Evolutionary conservation across 2,888 invertebrate genomes (phyloP).

Genomic region (Apomyelois bistriatella): DNA sequence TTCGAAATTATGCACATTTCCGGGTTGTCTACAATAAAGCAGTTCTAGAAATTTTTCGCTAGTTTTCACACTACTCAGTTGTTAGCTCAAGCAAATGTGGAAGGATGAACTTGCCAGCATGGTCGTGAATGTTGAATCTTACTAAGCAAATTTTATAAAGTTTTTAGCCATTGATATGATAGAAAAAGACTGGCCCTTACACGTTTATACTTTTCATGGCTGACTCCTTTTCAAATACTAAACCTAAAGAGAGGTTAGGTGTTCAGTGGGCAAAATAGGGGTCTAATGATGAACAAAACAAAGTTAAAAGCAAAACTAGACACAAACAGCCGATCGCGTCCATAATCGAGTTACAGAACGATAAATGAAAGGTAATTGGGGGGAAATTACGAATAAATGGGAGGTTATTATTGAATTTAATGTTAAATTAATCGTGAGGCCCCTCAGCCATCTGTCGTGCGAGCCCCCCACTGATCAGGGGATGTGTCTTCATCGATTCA

Average conservation of each 20-base stretch:
- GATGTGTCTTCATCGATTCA: slow-evolving; percentile 10
- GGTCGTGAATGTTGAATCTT: too few species aligned
- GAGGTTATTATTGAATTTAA: slow-evolving; percentile 79
- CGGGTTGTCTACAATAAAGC: neutral
- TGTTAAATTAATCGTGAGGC: slow-evolving; percentile 72
- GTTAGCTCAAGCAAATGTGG: too few species aligned
- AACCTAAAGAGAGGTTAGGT: too few species aligned
- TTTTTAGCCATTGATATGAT: too few species aligned
- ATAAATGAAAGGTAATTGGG: slow-evolving; percentile 77
- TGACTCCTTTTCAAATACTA: too few species aligned
- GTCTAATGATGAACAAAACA: neutral
- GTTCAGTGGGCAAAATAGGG: too few species aligned
- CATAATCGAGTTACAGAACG: slow-evolving; percentile 69
- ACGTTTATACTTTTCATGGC: too few species aligned
- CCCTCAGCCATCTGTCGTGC: slow-evolving; percentile 71
- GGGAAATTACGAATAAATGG: slow-evolving; percentile 80
- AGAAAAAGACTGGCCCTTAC: too few species aligned
- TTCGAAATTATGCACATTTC: neutral
- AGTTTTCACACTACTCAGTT: too few species aligned
- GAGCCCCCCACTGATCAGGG: slow-evolving; percentile 26
- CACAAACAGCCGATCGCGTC: slow-evolving; percentile 33
- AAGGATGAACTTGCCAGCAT: too few species aligned
- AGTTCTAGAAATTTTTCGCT: too few species aligned
- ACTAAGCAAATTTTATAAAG: too few species aligned
- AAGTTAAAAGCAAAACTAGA: neutral